These are phyloP conservation scores for Pocillopora meandrina DNA, from an alignment of 92 coral and sea anemone species.

Conservation along the genomic window DNA sequence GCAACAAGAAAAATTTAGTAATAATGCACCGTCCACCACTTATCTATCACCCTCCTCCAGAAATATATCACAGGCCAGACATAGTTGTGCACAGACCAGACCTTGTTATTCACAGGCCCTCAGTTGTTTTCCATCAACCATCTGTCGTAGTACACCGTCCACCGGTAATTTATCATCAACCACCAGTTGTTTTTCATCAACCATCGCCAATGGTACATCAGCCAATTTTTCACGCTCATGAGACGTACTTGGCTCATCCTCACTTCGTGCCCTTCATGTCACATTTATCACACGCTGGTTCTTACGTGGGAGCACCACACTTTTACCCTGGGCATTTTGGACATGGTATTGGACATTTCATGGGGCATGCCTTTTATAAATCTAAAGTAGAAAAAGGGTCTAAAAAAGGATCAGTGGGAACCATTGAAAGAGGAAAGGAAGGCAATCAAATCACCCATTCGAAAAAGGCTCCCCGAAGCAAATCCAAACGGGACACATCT, in stretches of 20 bases:
- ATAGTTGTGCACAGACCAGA: slow-evolving; percentile 87
- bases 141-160: slow-evolving; percentile 88
- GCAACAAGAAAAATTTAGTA: slow-evolving; percentile 80
- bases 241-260: slow-evolving; percentile 79
- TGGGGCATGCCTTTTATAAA: slow-evolving; percentile 76
- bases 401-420: not conserved
- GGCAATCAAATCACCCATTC: not conserved
- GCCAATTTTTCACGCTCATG: slow-evolving; percentile 84
- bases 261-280: slow-evolving; percentile 71
- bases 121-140: slow-evolving; percentile 86
- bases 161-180: slow-evolving; percentile 84
- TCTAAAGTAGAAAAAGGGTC: slow-evolving; percentile 61
- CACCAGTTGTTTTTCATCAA: slow-evolving; percentile 89
- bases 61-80: slow-evolving; percentile 88
- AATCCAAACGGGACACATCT: slow-evolving; percentile 21
- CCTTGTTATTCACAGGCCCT: slow-evolving; percentile 88
- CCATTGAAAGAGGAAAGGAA: not conserved
- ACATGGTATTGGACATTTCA: slow-evolving; percentile 53
- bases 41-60: slow-evolving; percentile 95
- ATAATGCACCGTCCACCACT: slow-evolving; percentile 94
- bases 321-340: slow-evolving; percentile 72
- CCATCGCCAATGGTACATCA: slow-evolving; percentile 91
- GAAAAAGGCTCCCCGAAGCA: not conserved
- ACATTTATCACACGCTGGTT: slow-evolving; percentile 66
- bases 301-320: slow-evolving; percentile 81